A percentile compares a stretch with the other conserved stretches of the same genome.
Conservation (phyloP, 2,888 invertebrate species). For the Pediacus dermestoides region DNA sequence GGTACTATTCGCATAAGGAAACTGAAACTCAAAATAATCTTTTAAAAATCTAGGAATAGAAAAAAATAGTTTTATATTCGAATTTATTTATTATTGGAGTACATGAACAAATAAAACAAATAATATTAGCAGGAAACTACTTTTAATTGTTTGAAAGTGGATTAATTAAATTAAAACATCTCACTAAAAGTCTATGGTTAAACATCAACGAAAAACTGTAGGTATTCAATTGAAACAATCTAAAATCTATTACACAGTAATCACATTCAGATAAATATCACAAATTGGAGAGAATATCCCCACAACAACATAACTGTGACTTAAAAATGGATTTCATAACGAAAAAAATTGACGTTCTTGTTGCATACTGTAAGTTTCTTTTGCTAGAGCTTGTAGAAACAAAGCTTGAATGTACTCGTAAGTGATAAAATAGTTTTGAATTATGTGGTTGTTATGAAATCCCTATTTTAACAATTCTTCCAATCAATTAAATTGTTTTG, state of each 20-base stretch:
- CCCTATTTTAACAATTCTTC: slow-evolving; percentile 27
- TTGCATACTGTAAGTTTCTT: no score
- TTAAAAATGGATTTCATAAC: slow-evolving; percentile 44
- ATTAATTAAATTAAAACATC: slow-evolving; percentile 50
- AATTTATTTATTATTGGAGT: no score
- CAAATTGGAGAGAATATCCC: slow-evolving; percentile 47
- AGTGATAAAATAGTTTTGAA: slow-evolving; percentile 20
- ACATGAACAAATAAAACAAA: slow-evolving; percentile 3
- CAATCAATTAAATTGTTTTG: no score
- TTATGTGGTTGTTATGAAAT: slow-evolving; percentile 33
- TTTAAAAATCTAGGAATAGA: no score
- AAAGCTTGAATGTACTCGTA: no score
- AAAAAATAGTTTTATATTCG: no score
- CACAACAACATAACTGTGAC: slow-evolving; percentile 43
- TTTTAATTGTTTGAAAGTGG: slow-evolving; percentile 43
- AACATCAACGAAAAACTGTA: slow-evolving; percentile 49
- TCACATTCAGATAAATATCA: slow-evolving; percentile 51
- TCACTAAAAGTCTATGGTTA: slow-evolving; percentile 51
- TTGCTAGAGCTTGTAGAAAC: no score
- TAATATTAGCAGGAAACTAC: slow-evolving; percentile 40
- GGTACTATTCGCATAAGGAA: no score
- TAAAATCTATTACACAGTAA: slow-evolving; percentile 50
- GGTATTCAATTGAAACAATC: slow-evolving; percentile 49
- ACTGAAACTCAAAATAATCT: no score
- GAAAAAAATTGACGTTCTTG: no score